phyloP scores from a whole-genome alignment of 1,140 invertebrate species.

The Aculops lycopersici region DNA sequence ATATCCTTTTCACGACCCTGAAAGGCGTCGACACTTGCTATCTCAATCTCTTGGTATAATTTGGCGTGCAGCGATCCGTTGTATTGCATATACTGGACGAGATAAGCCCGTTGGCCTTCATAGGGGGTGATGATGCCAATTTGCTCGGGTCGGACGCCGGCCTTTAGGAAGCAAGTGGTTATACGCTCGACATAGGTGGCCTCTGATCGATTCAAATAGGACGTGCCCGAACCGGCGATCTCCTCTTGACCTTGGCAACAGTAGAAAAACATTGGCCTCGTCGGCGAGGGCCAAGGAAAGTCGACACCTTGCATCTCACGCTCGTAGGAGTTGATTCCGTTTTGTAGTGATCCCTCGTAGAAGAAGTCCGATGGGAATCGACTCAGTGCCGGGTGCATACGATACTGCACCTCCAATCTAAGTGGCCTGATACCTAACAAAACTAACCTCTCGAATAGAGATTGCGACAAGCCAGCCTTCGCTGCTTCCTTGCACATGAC shows the following conservation, averaged over 20 bases:
- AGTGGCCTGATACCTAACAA: slow-evolving; percentile 80
- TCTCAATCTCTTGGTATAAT: slow-evolving; percentile 91
- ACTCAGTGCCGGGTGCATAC: slow-evolving; percentile 90
- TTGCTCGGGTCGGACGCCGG: slow-evolving; percentile 81
- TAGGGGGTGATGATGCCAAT: slow-evolving; percentile 99
- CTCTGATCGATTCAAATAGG: slow-evolving; percentile 89
- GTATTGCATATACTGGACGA: slow-evolving; percentile 95
- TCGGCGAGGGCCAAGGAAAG: slow-evolving; percentile 82
- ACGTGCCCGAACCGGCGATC: slow-evolving; percentile 87
- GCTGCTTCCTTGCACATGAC: slow-evolving; percentile 99
- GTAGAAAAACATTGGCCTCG: slow-evolving; percentile 96
- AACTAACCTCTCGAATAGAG: slow-evolving; percentile 81
- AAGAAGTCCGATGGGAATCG: slow-evolving; percentile 97
- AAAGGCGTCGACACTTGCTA: slow-evolving; percentile 96
- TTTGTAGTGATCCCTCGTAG: slow-evolving; percentile 91
- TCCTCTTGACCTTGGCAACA: slow-evolving; percentile 93
- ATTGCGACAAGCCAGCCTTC: slow-evolving; percentile 76
- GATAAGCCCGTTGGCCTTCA: slow-evolving; percentile 86
- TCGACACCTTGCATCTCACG: slow-evolving; percentile 58
- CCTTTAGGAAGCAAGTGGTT: slow-evolving; percentile 61
- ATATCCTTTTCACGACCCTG: slow-evolving; percentile 83
- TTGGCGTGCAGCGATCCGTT: slow-evolving; percentile 84
- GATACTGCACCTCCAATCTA: slow-evolving; percentile 83
- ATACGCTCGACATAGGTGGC: slow-evolving; percentile 94
- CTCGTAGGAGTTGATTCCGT: slow-evolving; percentile 86